Evolutionary conservation across 2,113 vertebrate species (phyloP).

Genomic region (Montifringilla adamsi): DNA sequence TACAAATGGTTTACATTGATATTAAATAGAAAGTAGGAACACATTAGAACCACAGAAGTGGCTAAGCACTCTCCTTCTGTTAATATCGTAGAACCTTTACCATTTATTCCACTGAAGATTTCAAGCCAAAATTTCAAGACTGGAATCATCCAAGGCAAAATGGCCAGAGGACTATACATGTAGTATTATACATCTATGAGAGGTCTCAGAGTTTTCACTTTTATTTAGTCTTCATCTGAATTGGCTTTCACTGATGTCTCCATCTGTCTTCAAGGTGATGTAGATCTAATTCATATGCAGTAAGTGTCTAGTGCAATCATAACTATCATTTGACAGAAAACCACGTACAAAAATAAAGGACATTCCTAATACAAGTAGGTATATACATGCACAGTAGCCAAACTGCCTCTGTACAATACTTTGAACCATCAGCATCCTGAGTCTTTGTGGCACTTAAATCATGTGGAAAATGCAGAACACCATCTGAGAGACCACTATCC

Average conservation of each 20-base stretch:
- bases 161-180: background rate
- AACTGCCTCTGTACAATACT: background rate
- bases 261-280: background rate
- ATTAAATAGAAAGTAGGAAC: background rate
- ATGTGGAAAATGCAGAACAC: slow-evolving; percentile 7
- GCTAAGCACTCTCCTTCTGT: background rate
- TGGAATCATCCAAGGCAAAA: background rate
- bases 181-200: background rate
- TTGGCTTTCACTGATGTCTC: background rate
- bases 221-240: background rate
- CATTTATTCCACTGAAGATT: background rate
- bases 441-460: slow-evolving; percentile 54
- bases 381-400: background rate
- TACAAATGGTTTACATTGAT: background rate
- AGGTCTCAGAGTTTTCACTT: background rate
- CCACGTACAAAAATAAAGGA: background rate
- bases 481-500: background rate
- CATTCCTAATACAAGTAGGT: background rate
- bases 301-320: background rate
- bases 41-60: background rate
- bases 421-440: slow-evolving; percentile 15
- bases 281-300: background rate
- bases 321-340: background rate
- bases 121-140: background rate
- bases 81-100: background rate